Conservation (phyloP, 2,888 invertebrate genomes). For the Drepana falcataria region DNA sequence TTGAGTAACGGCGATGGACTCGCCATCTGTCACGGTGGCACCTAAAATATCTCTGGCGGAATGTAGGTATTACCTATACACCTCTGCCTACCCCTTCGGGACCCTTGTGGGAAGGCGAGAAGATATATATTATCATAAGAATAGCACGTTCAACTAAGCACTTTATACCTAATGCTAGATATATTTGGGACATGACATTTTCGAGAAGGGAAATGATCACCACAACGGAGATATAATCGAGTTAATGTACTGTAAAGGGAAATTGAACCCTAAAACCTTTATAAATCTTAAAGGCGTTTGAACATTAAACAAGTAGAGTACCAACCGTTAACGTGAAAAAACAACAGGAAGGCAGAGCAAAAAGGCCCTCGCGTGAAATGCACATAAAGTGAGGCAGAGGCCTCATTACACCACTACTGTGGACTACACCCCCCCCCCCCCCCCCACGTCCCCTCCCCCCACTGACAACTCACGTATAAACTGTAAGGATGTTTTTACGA, state of each 20-base stretch:
- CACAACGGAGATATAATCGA: neutral
- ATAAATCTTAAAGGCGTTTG: neutral
- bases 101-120: too few species aligned
- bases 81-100: too few species aligned
- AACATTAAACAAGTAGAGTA: neutral
- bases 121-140: too few species aligned
- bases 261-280: neutral
- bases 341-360: neutral
- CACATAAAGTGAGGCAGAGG: constrained; percentile 24
- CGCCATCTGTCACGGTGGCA: too few species aligned
- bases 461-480: constrained; percentile 17
- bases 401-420: neutral
- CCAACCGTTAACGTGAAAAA: neutral
- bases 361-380: constrained; percentile 17
- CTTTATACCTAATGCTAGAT: too few species aligned
- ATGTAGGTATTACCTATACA: too few species aligned
- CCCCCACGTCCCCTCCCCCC: neutral
- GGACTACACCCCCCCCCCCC: too few species aligned
- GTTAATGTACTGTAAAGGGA: neutral
- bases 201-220: neutral
- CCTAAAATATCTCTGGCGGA: too few species aligned
- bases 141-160: too few species aligned
- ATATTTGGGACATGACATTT: too few species aligned
- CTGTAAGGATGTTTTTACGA: constrained; percentile 22
- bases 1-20: too few species aligned